Percentiles rank a stretch among this genome's conserved stretches.
Evolutionary conservation across 2,888 invertebrate genomes (phyloP).

Genomic region (Cinara cedri): DNA sequence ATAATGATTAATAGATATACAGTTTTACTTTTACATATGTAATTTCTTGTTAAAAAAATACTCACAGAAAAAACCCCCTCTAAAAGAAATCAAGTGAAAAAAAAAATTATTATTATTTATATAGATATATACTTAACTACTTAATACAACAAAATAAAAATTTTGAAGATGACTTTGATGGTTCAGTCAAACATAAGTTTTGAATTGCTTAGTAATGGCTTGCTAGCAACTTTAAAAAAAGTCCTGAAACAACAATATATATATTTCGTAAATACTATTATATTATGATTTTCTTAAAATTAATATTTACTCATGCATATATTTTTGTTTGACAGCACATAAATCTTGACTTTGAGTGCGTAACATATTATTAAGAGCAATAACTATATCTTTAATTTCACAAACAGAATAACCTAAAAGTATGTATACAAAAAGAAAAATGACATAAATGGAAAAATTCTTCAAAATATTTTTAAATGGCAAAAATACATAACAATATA

Average conservation of each 20-base stretch:
- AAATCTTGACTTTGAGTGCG: conserved; percentile 79
- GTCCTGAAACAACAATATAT: conserved; percentile 67
- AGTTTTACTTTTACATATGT: not conserved
- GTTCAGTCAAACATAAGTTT: conserved; percentile 33
- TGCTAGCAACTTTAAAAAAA: conserved; percentile 90
- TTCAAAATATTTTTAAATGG: no score
- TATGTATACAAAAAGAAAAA: no score
- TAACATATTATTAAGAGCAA: conserved; percentile 76
- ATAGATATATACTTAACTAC: not conserved
- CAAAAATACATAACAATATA: no score
- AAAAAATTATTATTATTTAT: conserved; percentile 5
- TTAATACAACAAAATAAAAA: not conserved
- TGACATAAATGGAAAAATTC: no score
- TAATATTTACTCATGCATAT: conserved; percentile 77
- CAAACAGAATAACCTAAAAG: conserved; percentile 74
- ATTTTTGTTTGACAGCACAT: conserved; percentile 88
- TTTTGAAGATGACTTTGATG: not conserved
- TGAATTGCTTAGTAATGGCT: conserved; percentile 67
- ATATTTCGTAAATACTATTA: not conserved
- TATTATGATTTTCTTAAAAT: not conserved
- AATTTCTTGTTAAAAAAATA: conserved; percentile 5
- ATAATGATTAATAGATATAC: conserved; percentile 11
- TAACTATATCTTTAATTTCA: conserved; percentile 76
- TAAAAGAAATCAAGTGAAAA: conserved; percentile 21
- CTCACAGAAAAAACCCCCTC: not conserved